Evolutionary conservation across 2,888 invertebrate genomes (phyloP), one percentile per base, ranked within the genome.

Genomic region (Pandemis cinnamomeana): DNA sequence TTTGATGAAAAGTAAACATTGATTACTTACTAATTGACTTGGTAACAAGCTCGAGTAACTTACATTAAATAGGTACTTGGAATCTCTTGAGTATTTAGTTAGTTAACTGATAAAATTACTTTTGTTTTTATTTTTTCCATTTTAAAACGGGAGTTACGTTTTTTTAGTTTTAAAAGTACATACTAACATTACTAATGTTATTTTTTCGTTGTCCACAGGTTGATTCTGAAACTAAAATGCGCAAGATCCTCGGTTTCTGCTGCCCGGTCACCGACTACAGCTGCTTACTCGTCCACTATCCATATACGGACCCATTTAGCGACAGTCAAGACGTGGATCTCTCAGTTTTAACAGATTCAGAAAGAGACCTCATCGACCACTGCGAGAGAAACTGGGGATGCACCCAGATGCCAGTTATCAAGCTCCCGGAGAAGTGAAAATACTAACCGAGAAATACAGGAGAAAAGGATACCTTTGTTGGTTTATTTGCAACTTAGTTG

Each of bases 301-400:
- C 92, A 63, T 93, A 93, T 79, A 85, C 92, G 73, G 92, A 95
- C 79, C 91, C 94, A 7, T 91, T 91, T 80, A 92, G 89, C 70
- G 91, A 94, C 86, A 88, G 89, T 74, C 91, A 92, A 75, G 87
- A 91, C 73, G 80, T 89, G 10, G 93, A 93, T 77, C 83, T 90
- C 0, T 91, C 95, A 73, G 84, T 90, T 13, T 88, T 96, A 64
- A 95, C 96, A 0, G 95, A 95, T 44, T 87, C 95, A 0, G 96
- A 96, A 82, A 95, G 95, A 82, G 92, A 95, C 67, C 82, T 96
- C 79, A 95, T 96, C 42, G 96, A 96, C 78, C 95, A 96, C 84
- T 96, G 96, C 82, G 96, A 96, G 82, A 94, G 94, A 76, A 95
- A 95, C 75, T 95, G 96, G 94, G 96, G 95, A 77, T 94, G 95